These are phyloP conservation scores for Vanessa atalanta DNA, from an alignment of 1,140 invertebrate species.

Conservation along the genomic window DNA sequence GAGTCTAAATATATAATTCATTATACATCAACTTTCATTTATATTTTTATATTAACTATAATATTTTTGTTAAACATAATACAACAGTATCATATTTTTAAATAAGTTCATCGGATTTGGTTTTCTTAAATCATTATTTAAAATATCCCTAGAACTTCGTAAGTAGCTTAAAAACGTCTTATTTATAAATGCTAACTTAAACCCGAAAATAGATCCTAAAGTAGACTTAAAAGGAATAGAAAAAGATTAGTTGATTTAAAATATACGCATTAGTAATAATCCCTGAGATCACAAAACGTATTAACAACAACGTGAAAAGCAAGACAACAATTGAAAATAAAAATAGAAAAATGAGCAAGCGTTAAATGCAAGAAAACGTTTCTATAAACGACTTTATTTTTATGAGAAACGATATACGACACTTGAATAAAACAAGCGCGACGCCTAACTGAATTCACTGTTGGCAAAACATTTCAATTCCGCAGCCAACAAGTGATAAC, in stretches of 20 bases:
- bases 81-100: no score
- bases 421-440: constrained; percentile 25
- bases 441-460: constrained; percentile 29
- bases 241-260: no score
- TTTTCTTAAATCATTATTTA: no score
- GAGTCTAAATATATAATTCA: not conserved
- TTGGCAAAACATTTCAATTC: constrained; percentile 41
- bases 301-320: not conserved
- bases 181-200: no score
- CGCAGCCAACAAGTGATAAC: constrained; percentile 46
- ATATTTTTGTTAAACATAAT: no score
- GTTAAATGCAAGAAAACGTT: constrained; percentile 10
- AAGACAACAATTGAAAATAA: constrained; percentile 7
- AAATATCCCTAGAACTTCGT: no score
- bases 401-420: constrained; percentile 16
- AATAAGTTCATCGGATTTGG: no score
- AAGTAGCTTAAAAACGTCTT: no score
- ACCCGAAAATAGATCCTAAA: no score
- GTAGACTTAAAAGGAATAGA: no score
- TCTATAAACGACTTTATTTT: constrained; percentile 12
- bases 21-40: no score
- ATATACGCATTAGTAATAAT: constrained; percentile 1
- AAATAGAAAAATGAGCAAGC: constrained; percentile 10
- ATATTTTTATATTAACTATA: no score
- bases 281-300: not conserved